phyloP scores from a whole-genome alignment of 2,113 vertebrate species.

The Podiceps cristatus region DNA sequence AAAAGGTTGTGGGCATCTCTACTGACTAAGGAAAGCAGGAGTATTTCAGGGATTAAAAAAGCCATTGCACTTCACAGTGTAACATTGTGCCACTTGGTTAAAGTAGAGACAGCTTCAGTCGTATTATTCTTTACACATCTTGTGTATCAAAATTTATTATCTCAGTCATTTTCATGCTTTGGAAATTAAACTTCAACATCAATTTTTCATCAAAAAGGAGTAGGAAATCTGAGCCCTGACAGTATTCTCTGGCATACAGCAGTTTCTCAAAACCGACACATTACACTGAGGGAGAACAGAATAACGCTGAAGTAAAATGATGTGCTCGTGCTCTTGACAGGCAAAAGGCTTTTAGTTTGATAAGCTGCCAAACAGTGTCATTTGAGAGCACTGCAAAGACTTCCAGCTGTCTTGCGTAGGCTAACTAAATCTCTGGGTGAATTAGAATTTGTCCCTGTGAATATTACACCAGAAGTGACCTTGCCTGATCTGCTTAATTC shows the following conservation, averaged over 20 bases:
- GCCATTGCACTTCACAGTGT: background rate
- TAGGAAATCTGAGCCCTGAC: background rate
- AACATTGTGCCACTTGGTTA: background rate
- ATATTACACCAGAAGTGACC: constrained; percentile 10
- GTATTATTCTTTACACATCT: background rate
- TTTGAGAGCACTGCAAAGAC: background rate
- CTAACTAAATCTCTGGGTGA: background rate
- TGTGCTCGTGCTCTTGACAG: background rate
- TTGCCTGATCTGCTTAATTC: background rate
- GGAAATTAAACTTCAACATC: background rate
- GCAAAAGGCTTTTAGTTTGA: constrained; percentile 42
- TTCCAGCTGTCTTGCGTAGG: constrained; percentile 13
- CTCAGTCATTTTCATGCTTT: background rate
- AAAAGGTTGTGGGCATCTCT: background rate
- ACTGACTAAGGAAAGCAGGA: background rate
- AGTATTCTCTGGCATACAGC: background rate
- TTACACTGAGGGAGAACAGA: background rate
- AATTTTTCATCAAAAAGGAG: background rate
- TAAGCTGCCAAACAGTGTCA: constrained; percentile 26
- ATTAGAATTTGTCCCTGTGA: background rate
- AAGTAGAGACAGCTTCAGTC: background rate
- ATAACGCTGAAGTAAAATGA: background rate
- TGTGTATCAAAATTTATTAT: background rate
- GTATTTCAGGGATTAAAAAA: background rate
- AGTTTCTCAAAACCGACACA: background rate